Evolutionary conservation across 1,140 invertebrate species (phyloP).

Genomic region (Caenorhabditis latens): DNA sequence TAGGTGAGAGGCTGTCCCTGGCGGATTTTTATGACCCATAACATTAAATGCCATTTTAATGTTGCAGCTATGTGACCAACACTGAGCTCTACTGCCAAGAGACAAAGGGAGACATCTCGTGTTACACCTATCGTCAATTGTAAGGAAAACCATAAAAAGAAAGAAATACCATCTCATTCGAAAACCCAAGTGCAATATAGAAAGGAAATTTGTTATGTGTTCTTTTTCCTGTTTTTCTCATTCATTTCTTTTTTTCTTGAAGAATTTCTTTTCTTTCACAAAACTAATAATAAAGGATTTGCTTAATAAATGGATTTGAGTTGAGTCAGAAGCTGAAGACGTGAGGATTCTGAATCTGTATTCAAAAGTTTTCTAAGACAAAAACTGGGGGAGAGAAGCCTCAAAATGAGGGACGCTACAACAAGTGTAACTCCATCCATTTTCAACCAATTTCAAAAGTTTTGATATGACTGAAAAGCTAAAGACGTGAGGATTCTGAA

Average conservation of each 20-base stretch:
- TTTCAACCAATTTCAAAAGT: too few relatives aligned
- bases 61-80: conserved; percentile 67
- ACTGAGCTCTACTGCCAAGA: conserved; percentile 69
- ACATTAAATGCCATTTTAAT: conserved; percentile 20
- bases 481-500: too few relatives aligned
- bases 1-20: neutral
- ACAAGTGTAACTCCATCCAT: too few relatives aligned
- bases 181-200: conserved; percentile 7
- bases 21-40: neutral
- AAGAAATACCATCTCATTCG: neutral
- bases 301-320: neutral
- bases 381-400: too few relatives aligned
- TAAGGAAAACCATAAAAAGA: conserved; percentile 44
- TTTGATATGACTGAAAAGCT: too few relatives aligned
- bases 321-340: too few relatives aligned
- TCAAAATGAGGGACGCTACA: too few relatives aligned
- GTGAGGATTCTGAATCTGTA: too few relatives aligned
- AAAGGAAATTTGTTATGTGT: neutral
- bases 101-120: conserved; percentile 66
- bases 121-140: conserved; percentile 68
- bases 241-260: neutral
- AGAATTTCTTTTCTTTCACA: neutral
- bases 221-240: neutral
- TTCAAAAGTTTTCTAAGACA: too few relatives aligned
- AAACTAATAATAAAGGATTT: conserved; percentile 43